Base-by-base conservation (phyloP, 2,797 vertebrate species). In the Sternotherus odoratus region DNA sequence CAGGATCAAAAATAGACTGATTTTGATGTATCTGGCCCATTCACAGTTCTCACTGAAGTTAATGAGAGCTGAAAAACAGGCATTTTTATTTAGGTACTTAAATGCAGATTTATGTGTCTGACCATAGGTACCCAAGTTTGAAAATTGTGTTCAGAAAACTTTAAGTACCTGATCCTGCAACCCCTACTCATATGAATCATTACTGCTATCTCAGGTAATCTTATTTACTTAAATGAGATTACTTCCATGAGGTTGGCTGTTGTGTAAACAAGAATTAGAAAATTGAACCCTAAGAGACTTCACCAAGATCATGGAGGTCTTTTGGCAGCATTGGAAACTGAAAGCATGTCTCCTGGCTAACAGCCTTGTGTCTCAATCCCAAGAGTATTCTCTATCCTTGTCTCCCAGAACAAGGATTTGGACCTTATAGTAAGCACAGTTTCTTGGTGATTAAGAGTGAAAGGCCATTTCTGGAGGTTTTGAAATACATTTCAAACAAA, bases 401-500 rank as follows among this genome's bases (percentile, higher is more conserved):
- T 83, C 79, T 72, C 48, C 39, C 1, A 1, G 43, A 72, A 91
- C 5, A 5, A 81, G 51, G 63, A 36, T 49, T 54, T 2, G 10
- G 81, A 57, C 72, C 74, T 86, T n/a, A 43, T 2, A 11, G 39
- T 30, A 9, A 56, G 75, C 1, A 30, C 86, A 79, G 72, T 77
- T 91, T 91, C 95, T 86, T 91, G 86, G 92, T 7, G 48, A 94
- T 81, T 69, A 43, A 77, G 66, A 92, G 51, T 88, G 89, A 83
- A 80, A 82, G 83, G 36, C 11, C 49, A 77, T 94, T 94, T 92
- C 81, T 83, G 74, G 66, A 51, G 51, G 53, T 92, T 87, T 93
- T 93, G 91, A 89, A 87, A 95, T 84, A 96, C 91, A 83, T 94
- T 95, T 94, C 91, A 92, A 86, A 93, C n/a, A 19, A 96, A 86